These are phyloP conservation scores for Pseudorhombus dupliciocellatus DNA, from an alignment of 2,113 vertebrate species.

Conservation along the genomic window DNA sequence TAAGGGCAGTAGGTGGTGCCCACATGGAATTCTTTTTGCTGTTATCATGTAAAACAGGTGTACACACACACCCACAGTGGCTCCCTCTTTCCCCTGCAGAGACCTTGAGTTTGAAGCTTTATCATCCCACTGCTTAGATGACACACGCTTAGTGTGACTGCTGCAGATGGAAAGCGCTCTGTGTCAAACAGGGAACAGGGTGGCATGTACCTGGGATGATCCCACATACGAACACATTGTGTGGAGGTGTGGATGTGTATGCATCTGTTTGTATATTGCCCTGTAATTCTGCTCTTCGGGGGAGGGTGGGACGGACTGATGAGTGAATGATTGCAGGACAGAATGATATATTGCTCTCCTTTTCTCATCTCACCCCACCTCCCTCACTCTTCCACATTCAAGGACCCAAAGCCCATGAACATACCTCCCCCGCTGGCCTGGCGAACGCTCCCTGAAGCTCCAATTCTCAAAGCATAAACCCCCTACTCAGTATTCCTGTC, in stretches of 20 bases:
- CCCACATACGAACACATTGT: background rate
- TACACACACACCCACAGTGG: slow-evolving; percentile 3
- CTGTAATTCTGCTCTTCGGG: slow-evolving; percentile 48
- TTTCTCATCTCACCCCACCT: slow-evolving; percentile 16
- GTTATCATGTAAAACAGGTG: too few relatives aligned
- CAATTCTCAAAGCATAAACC: slow-evolving; percentile 26
- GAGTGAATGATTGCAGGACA: slow-evolving; percentile 39
- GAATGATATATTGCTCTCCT: slow-evolving; percentile 42
- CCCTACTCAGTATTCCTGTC: slow-evolving; percentile 39
- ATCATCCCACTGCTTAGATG: slow-evolving; percentile 26
- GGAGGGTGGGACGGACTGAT: slow-evolving; percentile 24
- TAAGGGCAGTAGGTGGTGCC: background rate
- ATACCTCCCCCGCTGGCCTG: background rate
- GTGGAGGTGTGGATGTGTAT: background rate
- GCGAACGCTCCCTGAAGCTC: background rate
- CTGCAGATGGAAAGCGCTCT: slow-evolving; percentile 9
- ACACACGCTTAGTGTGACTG: slow-evolving; percentile 6
- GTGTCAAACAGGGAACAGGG: slow-evolving; percentile 6
- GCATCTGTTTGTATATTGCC: slow-evolving; percentile 4
- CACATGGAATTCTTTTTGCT: slow-evolving; percentile 14
- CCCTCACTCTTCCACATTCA: slow-evolving; percentile 3
- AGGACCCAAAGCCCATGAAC: slow-evolving; percentile 11
- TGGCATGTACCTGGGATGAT: slow-evolving; percentile 9
- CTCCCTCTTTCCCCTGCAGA: slow-evolving; percentile 25
- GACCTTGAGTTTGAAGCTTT: slow-evolving; percentile 49